Conservation (phyloP, 2,888 invertebrate species). For the Cyclophora albipunctata region DNA sequence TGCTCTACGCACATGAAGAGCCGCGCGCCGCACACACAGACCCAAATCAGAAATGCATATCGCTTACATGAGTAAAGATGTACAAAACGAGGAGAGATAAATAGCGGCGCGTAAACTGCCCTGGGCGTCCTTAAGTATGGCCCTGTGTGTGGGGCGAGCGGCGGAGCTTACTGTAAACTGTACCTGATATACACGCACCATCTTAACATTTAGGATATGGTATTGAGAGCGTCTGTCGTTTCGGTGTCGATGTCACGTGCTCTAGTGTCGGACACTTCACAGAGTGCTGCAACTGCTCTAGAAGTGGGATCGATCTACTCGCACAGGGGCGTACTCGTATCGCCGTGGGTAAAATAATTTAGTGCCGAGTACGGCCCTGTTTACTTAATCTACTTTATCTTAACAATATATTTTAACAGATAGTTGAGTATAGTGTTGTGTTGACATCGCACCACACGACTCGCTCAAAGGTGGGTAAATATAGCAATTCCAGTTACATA, state of each 20-base stretch:
- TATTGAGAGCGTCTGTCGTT: constrained; percentile 49
- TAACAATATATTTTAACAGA: neutral
- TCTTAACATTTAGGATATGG: constrained; percentile 65
- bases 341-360: no score
- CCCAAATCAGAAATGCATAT: neutral
- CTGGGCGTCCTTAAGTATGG: neutral
- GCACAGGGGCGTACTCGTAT: neutral
- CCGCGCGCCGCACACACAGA: neutral
- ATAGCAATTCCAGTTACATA: constrained; percentile 43
- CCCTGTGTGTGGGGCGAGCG: constrained; percentile 1
- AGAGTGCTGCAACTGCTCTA: neutral
- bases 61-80: no score
- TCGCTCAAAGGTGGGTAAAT: constrained; percentile 41
- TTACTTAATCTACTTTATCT: neutral
- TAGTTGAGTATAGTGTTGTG: neutral
- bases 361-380: neutral
- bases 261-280: constrained; percentile 7
- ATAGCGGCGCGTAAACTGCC: no score
- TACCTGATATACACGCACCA: constrained; percentile 45
- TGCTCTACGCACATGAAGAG: constrained; percentile 39
- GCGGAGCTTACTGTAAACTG: constrained; percentile 28
- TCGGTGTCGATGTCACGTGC: constrained; percentile 17
- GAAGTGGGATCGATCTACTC: no score
- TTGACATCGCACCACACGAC: constrained; percentile 19
- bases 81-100: no score